Percentiles rank a stretch among this genome's conserved stretches.
These are phyloP conservation scores for Dendropsophus ebraccatus DNA, from an alignment of 2,113 vertebrate species.

Conservation along the genomic window DNA sequence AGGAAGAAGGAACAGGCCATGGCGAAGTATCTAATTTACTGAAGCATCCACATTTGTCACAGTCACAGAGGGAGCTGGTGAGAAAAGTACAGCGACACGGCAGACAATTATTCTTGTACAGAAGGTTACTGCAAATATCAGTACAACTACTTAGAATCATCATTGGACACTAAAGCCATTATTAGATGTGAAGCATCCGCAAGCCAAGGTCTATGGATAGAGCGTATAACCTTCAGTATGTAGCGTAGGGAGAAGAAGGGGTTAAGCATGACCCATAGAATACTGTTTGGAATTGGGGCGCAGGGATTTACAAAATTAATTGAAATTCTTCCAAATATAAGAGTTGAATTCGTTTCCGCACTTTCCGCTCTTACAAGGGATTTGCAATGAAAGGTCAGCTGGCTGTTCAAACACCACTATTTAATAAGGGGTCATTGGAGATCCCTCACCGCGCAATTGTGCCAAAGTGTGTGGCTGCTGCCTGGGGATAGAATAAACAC, in stretches of 20 bases:
- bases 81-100: conserved; percentile 55
- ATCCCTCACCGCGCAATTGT: conserved; percentile 12
- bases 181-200: conserved; percentile 51
- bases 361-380: conserved; percentile 23
- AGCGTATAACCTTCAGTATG: not conserved
- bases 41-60: conserved; percentile 60
- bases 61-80: conserved; percentile 56
- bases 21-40: conserved; percentile 57
- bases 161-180: conserved; percentile 52
- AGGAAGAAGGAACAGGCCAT: conserved; percentile 43
- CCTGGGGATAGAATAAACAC: conserved; percentile 25
- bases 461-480: not conserved
- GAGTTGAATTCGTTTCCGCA: conserved; percentile 8
- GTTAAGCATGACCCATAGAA: conserved; percentile 14
- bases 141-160: conserved; percentile 52
- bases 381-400: conserved; percentile 53
- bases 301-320: conserved; percentile 36
- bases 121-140: conserved; percentile 57
- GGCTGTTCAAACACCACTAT: conserved; percentile 34
- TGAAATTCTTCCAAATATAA: conserved; percentile 32
- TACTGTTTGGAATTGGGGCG: not conserved
- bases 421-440: conserved; percentile 7
- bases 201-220: not conserved
- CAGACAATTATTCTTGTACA: conserved; percentile 58
- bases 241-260: not conserved